phyloP scores from a whole-genome alignment of 2,797 vertebrate species.

The Melanotaenia trifasciata region DNA sequence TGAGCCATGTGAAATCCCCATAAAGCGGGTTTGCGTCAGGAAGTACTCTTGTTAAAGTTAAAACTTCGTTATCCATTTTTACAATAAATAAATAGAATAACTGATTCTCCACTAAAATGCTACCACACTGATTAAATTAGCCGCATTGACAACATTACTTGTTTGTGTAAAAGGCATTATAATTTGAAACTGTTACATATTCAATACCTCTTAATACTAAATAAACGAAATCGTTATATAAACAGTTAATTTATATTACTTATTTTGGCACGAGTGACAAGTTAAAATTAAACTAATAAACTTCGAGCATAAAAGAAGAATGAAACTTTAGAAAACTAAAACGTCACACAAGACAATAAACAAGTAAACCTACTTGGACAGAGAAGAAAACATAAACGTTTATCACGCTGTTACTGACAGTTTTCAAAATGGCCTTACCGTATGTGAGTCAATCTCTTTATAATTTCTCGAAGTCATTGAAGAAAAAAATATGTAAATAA shows the following conservation, averaged over 20 bases:
- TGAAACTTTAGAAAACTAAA: background rate
- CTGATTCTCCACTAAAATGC: background rate
- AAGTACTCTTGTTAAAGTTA: conserved; percentile 54
- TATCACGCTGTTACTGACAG: conserved; percentile 14
- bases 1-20: conserved; percentile 82
- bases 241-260: background rate
- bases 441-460: conserved; percentile 73
- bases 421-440: conserved; percentile 73
- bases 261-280: background rate
- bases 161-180: background rate
- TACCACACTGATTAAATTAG: background rate
- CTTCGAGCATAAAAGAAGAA: background rate
- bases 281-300: background rate
- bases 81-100: conserved; percentile 1
- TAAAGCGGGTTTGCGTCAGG: conserved; percentile 73
- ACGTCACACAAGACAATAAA: conserved; percentile 33
- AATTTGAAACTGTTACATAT: background rate
- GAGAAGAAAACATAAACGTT: conserved; percentile 21
- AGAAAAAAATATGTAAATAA: conserved; percentile 33
- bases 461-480: conserved; percentile 74
- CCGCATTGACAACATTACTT: background rate
- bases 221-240: background rate
- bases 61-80: conserved; percentile 36
- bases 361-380: conserved; percentile 23
- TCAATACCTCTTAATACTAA: background rate